These are phyloP conservation scores for Euura lappo DNA, from an alignment of 1,140 invertebrate genomes.

Conservation along the genomic window DNA sequence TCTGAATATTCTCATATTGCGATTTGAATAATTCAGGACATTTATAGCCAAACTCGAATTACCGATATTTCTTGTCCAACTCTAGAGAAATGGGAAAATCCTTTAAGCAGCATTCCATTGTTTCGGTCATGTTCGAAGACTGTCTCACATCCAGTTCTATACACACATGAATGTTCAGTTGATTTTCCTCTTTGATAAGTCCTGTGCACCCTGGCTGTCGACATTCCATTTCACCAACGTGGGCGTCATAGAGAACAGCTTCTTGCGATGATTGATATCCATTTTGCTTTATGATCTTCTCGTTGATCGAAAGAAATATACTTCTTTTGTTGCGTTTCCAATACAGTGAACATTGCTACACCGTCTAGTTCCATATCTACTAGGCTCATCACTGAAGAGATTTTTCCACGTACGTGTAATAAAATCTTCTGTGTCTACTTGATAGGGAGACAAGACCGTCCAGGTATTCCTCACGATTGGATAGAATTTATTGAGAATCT, in stretches of 20 bases:
- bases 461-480: conserved; percentile 1
- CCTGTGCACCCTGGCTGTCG: background rate
- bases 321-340: background rate
- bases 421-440: conserved; percentile 10
- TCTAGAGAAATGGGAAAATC: background rate
- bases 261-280: no score
- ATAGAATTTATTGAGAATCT: background rate
- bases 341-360: conserved; percentile 6
- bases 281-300: background rate
- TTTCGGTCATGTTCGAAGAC: background rate
- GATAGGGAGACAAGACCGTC: conserved; percentile 5
- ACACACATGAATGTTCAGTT: background rate
- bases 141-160: background rate
- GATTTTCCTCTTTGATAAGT: background rate
- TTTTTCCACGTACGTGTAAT: conserved; percentile 7
- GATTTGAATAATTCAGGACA: background rate
- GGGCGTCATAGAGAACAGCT: no score
- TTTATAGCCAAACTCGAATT: background rate
- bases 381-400: conserved; percentile 11
- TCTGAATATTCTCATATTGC: background rate
- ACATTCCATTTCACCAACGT: background rate
- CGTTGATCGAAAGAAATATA: conserved; percentile 12
- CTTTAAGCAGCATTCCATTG: background rate
- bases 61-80: background rate
- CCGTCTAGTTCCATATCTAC: background rate